Evolutionary conservation across 2,888 invertebrate genomes (phyloP), one percentile per base, ranked within the genome.

Genomic region (Mimachlamys varia): DNA sequence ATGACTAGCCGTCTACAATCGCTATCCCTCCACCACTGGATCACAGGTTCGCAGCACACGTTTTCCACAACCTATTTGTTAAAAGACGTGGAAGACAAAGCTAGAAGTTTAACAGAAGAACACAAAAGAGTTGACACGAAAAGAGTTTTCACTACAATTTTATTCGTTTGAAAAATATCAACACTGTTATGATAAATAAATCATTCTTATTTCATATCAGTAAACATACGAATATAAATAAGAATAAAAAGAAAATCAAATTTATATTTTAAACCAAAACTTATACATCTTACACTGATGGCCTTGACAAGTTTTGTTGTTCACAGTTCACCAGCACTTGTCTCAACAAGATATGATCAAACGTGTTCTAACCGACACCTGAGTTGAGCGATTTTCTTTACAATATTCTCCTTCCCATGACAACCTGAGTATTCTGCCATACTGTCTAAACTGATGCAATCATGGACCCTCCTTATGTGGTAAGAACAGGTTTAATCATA

Each of bases 171-270:
- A 76, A 76, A 76, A 76, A 76, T 76, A 76, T 76, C 33, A 76
- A 76, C 76, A 76, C 76, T 76, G 76, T 76, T 76, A 76, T 76
- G 76, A 76, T 76, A 76, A 76, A 76, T 76, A 76, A 76, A 76
- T 76, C 76, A 76, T 76, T 76, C 76, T 76, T 76, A 76, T 76
- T 33, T 76, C 13, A 76, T 76, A 27, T 33, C 76, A 76, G 76
- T 27, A 76, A 76, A 76, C 33, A 13, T 27, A 76, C 27, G 76
- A 76, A 76, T 76, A 76, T 27, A 13, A 76, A 76, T 33, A 76
- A 76, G 33, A 76, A 33, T 76, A 53, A 2, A 76, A 76, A 76
- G 27, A 27, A 76, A 76, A 76, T 22, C 62, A 76, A 76, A 76
- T 33, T 33, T 33, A 22, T 33, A 76, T 10, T 19, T 76, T 76